Base-by-base conservation (phyloP, 2,113 vertebrate species). In the Vimba vimba region DNA sequence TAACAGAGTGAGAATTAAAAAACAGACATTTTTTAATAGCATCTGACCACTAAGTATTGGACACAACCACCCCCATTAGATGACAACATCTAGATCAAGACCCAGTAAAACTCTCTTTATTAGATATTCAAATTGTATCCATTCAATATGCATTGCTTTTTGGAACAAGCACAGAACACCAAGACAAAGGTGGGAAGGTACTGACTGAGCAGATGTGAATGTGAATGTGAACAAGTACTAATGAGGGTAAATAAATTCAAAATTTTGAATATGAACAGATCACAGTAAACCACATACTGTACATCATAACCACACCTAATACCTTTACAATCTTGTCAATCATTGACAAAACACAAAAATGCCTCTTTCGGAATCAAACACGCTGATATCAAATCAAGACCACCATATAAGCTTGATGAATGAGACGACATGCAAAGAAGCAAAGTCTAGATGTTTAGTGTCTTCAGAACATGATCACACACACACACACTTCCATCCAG, bases 41-140 rank as follows among this genome's bases (percentile, higher is more conserved):
- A 75, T 50, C 6, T 27, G 6, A 47, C 4, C 36, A 6, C 23
- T 47, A 13, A 47, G 11, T 25, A 75, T 12, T 78, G 30, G 13
- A 79, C 33, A 78, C 19, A 6, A 21, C 47, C 71, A 10, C 1
- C 13, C 30, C 9, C 23, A 23, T 52, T 55, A 23, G 2, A 55
- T 25, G 3, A 73, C 1, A 73, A 79, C 45, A 47, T 71, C 43
- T 80, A 69, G 64, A n/a, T 83, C 17, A 82, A 71, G 27, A 69
- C 19, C 50, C 74, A 83, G 79, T 87, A 88, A 88, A 87, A 55
- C 87, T 81, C 30, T 87, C 50, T 88, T 88, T 88, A 87, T 87
- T 88, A 85, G 83, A 33, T 77, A 52, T 80, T 86, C 64, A 74
- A 79, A 82, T 75, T 79, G 43, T 62, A 83, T 79, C 87, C 75